Base-by-base conservation (phyloP, 2,888 invertebrate genomes). In the Lochmaea capreae region DNA sequence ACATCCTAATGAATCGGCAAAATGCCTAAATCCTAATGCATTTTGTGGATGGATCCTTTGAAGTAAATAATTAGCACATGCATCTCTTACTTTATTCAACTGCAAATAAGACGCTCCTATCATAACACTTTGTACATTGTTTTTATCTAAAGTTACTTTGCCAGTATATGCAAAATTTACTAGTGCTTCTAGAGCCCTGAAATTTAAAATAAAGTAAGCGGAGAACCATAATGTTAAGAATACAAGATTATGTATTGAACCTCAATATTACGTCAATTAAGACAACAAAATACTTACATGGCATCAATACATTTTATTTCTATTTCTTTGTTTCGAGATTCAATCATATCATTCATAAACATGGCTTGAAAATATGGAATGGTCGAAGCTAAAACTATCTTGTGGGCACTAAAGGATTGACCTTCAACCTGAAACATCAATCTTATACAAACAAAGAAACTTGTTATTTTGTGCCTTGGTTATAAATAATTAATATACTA, bases 341-440 rank as follows among this genome's bases (percentile, higher is more conserved):
- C 96, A 8, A 93, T 91, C 95, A 97, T 95, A 84, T 96, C 94
- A 85, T 93, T 92, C 39, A 94, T 93, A 84, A 97, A 97, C 97
- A 97, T 97, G 12, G 94, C 95, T 87, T 94, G 92, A 83, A 97
- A 97, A 86, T 96, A 97, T 11, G 96, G 96, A 85, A 96, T 94
- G 16, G 94, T 94, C 3, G 95, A 93, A 3, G 96, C 94, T 72
- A 97, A 87, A 16, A 97, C 94, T 77, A 96, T 92, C 80, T 95
- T 90, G 86, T 96, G 95, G 3, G 95, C 95, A 77, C 92, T 92
- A 84, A 95, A 94, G 65, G 91, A 91, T 84, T 92, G 91, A 79
- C 94, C 93, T 76, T 93, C 94, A 52, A 93, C 93, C 94, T 95
- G 79, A 43, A 85, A 83, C 8, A 9, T 11, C 4, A 59, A 33